Evolutionary conservation across 2,888 invertebrate genomes (phyloP).

Genomic region (Cryptophagus acutangulus): DNA sequence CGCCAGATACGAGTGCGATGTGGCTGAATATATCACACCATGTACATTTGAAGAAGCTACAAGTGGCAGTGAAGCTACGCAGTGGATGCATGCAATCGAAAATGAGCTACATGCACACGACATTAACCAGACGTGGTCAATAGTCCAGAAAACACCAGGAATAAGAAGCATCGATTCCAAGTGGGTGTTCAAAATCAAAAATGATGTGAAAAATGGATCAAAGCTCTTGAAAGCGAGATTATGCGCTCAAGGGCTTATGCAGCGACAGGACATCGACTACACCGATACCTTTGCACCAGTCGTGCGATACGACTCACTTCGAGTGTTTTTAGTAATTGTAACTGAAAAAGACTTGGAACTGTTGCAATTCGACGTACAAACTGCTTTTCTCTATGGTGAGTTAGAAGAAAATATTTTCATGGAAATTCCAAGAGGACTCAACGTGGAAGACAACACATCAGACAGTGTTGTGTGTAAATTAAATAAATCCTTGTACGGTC

Average conservation of each 20-base stretch:
- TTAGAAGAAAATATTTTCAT: slow-evolving; percentile 10
- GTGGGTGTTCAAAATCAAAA: slow-evolving; percentile 4
- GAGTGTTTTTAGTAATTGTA: slow-evolving; percentile 18
- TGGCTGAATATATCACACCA: too few relatives aligned
- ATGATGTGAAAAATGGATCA: background rate
- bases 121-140: too few relatives aligned
- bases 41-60: too few relatives aligned
- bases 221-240: slow-evolving; percentile 6
- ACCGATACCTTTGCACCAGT: slow-evolving; percentile 22
- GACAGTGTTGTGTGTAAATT: slow-evolving; percentile 11
- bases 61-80: too few relatives aligned
- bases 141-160: too few relatives aligned
- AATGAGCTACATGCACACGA: too few relatives aligned
- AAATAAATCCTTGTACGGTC: slow-evolving; percentile 15
- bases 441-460: background rate
- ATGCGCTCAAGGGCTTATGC: slow-evolving; percentile 15
- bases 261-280: slow-evolving; percentile 18
- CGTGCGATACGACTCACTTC: slow-evolving; percentile 15
- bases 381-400: slow-evolving; percentile 18
- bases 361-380: slow-evolving; percentile 17
- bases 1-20: too few relatives aligned
- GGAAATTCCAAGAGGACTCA: slow-evolving; percentile 13
- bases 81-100: too few relatives aligned
- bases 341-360: slow-evolving; percentile 11
- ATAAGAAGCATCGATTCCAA: too few relatives aligned